Conservation (phyloP, 2,113 vertebrate species). For the Chinchilla lanigera region DNA sequence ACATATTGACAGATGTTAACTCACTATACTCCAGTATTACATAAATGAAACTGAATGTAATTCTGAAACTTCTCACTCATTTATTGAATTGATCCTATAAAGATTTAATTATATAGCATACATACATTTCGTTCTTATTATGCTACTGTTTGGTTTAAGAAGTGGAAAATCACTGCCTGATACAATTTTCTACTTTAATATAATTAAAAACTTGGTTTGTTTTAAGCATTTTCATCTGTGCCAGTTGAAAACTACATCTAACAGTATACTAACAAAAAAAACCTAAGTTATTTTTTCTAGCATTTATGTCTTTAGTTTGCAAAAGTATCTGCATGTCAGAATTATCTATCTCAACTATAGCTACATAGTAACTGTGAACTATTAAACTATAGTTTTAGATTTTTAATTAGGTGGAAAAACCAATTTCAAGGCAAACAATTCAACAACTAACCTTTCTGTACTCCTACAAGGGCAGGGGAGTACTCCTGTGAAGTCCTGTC, state of each 20-base stretch:
- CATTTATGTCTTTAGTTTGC: slow-evolving; percentile 7
- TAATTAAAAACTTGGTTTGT: slow-evolving; percentile 24
- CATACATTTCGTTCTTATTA: slow-evolving; percentile 32
- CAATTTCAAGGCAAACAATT: slow-evolving; percentile 64
- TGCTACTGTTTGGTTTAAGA: slow-evolving; percentile 51
- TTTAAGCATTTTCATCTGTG: slow-evolving; percentile 41
- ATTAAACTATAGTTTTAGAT: slow-evolving; percentile 39
- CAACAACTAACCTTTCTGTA: slow-evolving; percentile 94
- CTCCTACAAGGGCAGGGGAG: slow-evolving; percentile 90
- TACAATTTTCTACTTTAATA: slow-evolving; percentile 33
- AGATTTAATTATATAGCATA: slow-evolving; percentile 51
- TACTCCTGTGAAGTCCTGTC: slow-evolving; percentile 95
- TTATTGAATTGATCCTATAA: slow-evolving; percentile 33
- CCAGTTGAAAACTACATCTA: slow-evolving; percentile 26
- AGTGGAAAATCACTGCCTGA: slow-evolving; percentile 28
- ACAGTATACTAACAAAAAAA: slow-evolving; percentile 42
- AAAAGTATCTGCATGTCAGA: slow-evolving; percentile 50
- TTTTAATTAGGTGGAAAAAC: slow-evolving; percentile 41
- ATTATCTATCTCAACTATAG: slow-evolving; percentile 50
- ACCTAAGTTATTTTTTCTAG: slow-evolving; percentile 37
- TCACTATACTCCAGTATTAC: slow-evolving; percentile 42
- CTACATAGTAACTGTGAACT: neutral
- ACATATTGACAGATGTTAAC: slow-evolving; percentile 38
- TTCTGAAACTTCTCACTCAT: slow-evolving; percentile 60
- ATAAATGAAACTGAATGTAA: slow-evolving; percentile 60